Evolutionary conservation across 92 coral and sea anemone genomes (phyloP), one percentile per base, ranked within the genome.

Genomic region (Actinostola sp.): DNA sequence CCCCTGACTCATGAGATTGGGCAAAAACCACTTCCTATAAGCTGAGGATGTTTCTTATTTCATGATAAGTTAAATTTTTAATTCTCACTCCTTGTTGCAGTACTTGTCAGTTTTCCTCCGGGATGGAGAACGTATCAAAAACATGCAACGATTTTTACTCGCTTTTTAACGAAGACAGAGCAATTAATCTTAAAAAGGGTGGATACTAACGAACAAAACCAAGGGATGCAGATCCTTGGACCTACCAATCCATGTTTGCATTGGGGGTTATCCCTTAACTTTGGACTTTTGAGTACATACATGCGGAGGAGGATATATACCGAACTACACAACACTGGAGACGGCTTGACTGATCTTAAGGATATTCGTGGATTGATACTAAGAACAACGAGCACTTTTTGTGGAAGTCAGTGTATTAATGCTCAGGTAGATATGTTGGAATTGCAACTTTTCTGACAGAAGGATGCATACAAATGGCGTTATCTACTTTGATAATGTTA

Each of bases 271-370:
- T 72, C 32, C 97, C 99, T 7, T 82, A n/a, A 79, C 57, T 17
- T 89, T 36, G 99, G 99, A 16, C 15, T 76, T 7, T 59, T 84
- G 67, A 66, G 77, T 1, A 81, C 92, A 0, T 95, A 95, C 71
- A 80, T n/a, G 97, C n/a, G 99, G 97, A 14, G 92, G 96, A 11
- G 99, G 99, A 0, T 95, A 92, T 67, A 75, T 80, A 35, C 64
- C 5, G 91, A 88, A 16, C 61, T 91, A 26, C 46, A 46, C n/a
- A 42, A 54, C 69, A 32, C 79, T 12, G 77, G 74, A 12, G 78
- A 68, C 15, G 77, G 84, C 20, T 44, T 76, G 20, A 58, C 11
- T 0, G 49, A 77, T 20, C 52, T 88, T 2, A 82, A 84, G 43
- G 33, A 75, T 20, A 67, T 48, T 55, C 66, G 9, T 95, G 99